Conservation (phyloP, 2,797 vertebrate genomes). For the Eulemur rubriventer region DNA sequence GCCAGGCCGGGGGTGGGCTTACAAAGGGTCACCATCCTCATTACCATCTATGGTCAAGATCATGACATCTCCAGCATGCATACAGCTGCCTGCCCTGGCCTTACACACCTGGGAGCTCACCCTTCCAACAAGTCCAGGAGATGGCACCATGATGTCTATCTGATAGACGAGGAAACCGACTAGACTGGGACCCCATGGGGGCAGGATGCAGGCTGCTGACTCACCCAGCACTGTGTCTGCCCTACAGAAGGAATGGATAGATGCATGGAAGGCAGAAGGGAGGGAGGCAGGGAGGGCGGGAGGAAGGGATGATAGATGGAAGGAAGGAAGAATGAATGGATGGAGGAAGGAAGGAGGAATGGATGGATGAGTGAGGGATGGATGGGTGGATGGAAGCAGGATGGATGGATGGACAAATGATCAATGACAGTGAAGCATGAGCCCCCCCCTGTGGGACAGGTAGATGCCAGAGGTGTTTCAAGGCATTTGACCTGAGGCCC, state of each 20-base stretch:
- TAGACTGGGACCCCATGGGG: neutral
- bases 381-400: neutral
- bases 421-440: neutral
- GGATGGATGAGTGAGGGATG: no score
- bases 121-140: neutral
- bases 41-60: neutral
- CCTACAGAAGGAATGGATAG: neutral
- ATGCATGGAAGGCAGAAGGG: neutral
- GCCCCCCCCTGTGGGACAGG: neutral
- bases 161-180: neutral
- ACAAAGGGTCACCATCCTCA: neutral
- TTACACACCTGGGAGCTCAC: neutral
- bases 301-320: accelerated
- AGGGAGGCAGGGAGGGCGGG: no score
- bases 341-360: neutral
- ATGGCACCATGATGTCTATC: no score
- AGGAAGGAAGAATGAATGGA: neutral
- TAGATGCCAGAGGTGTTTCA: neutral
- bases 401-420: neutral
- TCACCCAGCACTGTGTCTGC: neutral
- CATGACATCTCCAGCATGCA: neutral
- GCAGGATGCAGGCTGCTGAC: neutral
- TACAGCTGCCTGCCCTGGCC: neutral
- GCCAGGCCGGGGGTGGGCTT: neutral
- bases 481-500: neutral